These are phyloP conservation scores for Bedellia somnulentella DNA, from an alignment of 2,888 invertebrate genomes.

Conservation along the genomic window DNA sequence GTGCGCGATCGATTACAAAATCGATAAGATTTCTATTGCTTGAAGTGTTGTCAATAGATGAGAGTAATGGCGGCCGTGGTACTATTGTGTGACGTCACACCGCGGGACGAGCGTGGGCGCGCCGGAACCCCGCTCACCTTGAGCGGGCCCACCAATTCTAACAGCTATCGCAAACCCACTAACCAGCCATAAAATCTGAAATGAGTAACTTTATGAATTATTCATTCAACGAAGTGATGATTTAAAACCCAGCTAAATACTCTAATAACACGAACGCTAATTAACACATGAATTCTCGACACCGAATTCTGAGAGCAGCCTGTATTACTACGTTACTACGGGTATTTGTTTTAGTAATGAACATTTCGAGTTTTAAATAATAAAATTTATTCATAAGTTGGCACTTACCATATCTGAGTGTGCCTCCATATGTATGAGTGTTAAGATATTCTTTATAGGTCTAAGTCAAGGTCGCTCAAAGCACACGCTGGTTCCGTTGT, in stretches of 20 bases:
- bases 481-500: slow-evolving; percentile 41
- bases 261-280: slow-evolving; percentile 5
- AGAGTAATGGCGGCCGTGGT: slow-evolving; percentile 3
- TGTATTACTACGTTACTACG: slow-evolving; percentile 53
- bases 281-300: slow-evolving; percentile 4
- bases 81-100: slow-evolving; percentile 17
- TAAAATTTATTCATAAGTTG: slow-evolving; percentile 60
- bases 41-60: no score
- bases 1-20: slow-evolving; percentile 3
- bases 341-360: slow-evolving; percentile 62
- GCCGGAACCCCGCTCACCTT: slow-evolving; percentile 38
- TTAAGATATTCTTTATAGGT: slow-evolving; percentile 59
- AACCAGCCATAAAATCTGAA: slow-evolving; percentile 7
- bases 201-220: slow-evolving; percentile 7
- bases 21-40: slow-evolving; percentile 4
- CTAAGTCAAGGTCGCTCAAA: slow-evolving; percentile 51
- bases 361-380: slow-evolving; percentile 60
- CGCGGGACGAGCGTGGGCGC: slow-evolving; percentile 41
- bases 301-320: slow-evolving; percentile 22
- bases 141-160: no score
- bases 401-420: slow-evolving; percentile 58
- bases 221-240: slow-evolving; percentile 7
- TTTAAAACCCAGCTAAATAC: slow-evolving; percentile 4
- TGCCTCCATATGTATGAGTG: slow-evolving; percentile 59
- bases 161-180: no score